Conservation (phyloP, 2,113 vertebrate species). For the Nymphicus hollandicus region DNA sequence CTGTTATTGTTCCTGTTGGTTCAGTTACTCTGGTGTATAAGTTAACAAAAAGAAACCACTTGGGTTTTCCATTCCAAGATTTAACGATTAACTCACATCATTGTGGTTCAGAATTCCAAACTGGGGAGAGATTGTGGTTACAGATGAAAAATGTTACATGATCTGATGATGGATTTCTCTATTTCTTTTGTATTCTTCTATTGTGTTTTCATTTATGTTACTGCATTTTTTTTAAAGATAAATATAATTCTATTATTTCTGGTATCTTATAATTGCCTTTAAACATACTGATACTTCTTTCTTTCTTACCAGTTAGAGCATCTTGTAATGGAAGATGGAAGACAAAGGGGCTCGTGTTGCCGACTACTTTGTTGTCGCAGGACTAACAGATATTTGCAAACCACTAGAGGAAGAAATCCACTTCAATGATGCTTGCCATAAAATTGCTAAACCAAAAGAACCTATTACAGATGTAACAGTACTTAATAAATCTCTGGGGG, state of each 20-base stretch:
- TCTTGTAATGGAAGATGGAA: slow-evolving; percentile 93
- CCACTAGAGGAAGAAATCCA: slow-evolving; percentile 95
- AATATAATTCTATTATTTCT: background rate
- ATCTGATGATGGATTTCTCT: background rate
- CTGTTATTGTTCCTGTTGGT: background rate
- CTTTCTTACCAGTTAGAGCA: slow-evolving; percentile 56
- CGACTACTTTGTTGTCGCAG: slow-evolving; percentile 98
- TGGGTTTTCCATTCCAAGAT: background rate
- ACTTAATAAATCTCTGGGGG: slow-evolving; percentile 92
- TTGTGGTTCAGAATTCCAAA: background rate
- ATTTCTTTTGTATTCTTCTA: background rate
- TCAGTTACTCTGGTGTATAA: background rate
- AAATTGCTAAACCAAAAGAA: slow-evolving; percentile 87
- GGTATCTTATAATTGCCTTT: background rate
- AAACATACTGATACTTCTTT: background rate
- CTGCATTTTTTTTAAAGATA: background rate
- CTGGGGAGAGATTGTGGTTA: background rate
- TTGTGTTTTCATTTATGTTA: background rate
- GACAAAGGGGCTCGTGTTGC: slow-evolving; percentile 97
- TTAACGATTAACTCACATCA: background rate
- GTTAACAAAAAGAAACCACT: background rate
- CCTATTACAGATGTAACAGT: slow-evolving; percentile 95
- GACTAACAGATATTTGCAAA: slow-evolving; percentile 90
- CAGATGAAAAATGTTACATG: background rate
- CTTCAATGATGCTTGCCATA: slow-evolving; percentile 89